Evolutionary conservation across 2,113 vertebrate genomes (phyloP).

Genomic region (Copsychus sechellarum): DNA sequence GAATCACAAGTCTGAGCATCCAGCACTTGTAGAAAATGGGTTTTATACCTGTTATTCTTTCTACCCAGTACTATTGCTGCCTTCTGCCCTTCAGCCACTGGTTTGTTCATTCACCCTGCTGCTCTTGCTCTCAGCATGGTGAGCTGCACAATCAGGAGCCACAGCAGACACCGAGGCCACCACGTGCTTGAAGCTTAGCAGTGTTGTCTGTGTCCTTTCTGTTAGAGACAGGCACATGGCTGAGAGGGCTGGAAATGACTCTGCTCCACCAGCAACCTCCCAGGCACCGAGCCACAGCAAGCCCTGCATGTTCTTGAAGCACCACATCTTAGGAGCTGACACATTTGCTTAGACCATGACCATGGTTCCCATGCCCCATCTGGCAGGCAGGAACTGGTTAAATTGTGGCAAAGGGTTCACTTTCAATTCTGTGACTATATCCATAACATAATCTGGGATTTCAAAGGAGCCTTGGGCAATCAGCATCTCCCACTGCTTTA

Average conservation of each 20-base stretch:
- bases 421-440: constrained; percentile 51
- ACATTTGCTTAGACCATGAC: background rate
- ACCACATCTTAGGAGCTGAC: background rate
- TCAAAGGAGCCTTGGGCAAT: constrained; percentile 46
- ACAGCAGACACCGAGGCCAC: background rate
- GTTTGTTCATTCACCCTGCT: background rate
- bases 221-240: background rate
- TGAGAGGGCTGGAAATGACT: background rate
- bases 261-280: background rate
- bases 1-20: background rate
- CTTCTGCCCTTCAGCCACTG: background rate
- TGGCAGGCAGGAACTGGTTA: constrained; percentile 43
- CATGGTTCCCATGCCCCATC: background rate
- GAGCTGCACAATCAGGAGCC: background rate
- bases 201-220: background rate
- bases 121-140: background rate
- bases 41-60: background rate
- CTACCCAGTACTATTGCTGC: background rate
- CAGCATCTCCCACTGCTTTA: constrained; percentile 26
- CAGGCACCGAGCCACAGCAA: background rate
- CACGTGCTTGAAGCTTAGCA: background rate
- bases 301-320: fast-evolving
- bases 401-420: constrained; percentile 40
- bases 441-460: constrained; percentile 52
- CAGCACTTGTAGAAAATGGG: background rate